These are phyloP conservation scores for Taenioides sp. DNA, from an alignment of 2,797 vertebrate genomes.

Conservation along the genomic window DNA sequence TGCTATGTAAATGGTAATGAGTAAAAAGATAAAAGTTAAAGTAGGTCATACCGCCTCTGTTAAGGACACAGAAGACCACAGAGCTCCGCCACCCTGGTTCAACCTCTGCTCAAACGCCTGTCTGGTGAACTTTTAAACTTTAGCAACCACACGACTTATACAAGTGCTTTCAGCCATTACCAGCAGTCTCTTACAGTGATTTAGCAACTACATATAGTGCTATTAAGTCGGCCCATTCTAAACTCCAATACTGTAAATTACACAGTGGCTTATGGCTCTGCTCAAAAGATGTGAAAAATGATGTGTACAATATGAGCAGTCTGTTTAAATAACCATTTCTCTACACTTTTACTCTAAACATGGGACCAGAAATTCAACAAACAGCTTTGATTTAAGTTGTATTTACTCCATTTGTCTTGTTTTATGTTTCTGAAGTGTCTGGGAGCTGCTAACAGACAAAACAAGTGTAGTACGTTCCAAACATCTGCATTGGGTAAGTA, in stretches of 20 bases:
- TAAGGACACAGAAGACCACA: constrained; percentile 19
- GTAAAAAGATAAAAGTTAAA: constrained; percentile 33
- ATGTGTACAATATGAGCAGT: constrained; percentile 16
- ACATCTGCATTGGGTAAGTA: constrained; percentile 13
- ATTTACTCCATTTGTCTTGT: constrained; percentile 17
- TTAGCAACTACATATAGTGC: constrained; percentile 5
- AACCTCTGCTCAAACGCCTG: constrained; percentile 23
- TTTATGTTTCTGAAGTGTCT: constrained; percentile 7
- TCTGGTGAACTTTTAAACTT: constrained; percentile 56
- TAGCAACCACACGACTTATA: neutral
- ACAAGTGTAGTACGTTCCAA: constrained; percentile 12
- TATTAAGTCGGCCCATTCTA: constrained; percentile 4
- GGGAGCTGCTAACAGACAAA: constrained; percentile 21
- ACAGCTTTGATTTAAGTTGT: constrained; percentile 13
- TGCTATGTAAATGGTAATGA: neutral
- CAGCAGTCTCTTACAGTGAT: constrained; percentile 19
- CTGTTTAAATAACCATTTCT: constrained; percentile 27
- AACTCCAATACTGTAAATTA: constrained; percentile 16
- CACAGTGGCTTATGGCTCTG: constrained; percentile 2
- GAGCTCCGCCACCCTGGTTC: constrained; percentile 35
- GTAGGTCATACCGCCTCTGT: constrained; percentile 32
- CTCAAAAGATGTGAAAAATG: constrained; percentile 5
- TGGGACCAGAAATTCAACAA: constrained; percentile 13
- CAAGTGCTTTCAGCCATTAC: constrained; percentile 14
- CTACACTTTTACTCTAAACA: constrained; percentile 30